These are phyloP conservation scores for Hippopotamus amphibius DNA, from an alignment of 2,113 vertebrate species.

Conservation along the genomic window DNA sequence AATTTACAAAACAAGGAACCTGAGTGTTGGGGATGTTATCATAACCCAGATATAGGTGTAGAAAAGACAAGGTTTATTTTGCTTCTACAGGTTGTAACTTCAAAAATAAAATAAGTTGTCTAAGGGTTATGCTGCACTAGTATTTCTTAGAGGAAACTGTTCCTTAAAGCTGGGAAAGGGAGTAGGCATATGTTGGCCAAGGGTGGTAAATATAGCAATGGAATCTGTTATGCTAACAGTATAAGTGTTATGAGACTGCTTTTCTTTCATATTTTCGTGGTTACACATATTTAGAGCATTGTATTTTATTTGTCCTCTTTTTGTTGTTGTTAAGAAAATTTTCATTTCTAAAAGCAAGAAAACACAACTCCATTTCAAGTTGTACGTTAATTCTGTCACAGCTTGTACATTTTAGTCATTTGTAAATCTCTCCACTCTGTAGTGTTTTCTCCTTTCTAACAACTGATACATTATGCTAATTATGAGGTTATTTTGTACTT, in stretches of 20 bases:
- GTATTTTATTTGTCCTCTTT: slow-evolving; percentile 50
- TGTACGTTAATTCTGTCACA: slow-evolving; percentile 78
- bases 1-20: background rate
- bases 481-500: slow-evolving; percentile 80
- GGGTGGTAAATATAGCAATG: slow-evolving; percentile 83
- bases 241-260: slow-evolving; percentile 77
- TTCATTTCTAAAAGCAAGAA: slow-evolving; percentile 62
- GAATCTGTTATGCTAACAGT: slow-evolving; percentile 83
- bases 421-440: slow-evolving; percentile 85
- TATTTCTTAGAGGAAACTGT: slow-evolving; percentile 76
- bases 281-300: slow-evolving; percentile 81
- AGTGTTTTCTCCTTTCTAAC: slow-evolving; percentile 83
- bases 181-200: slow-evolving; percentile 83
- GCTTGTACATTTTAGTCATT: slow-evolving; percentile 83
- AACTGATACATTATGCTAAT: slow-evolving; percentile 67
- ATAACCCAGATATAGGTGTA: background rate
- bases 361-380: slow-evolving; percentile 64
- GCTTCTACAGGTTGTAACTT: slow-evolving; percentile 81
- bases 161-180: slow-evolving; percentile 79
- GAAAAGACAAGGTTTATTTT: background rate
- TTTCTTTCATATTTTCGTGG: slow-evolving; percentile 77
- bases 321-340: slow-evolving; percentile 66
- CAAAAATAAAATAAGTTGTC: slow-evolving; percentile 77
- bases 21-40: background rate
- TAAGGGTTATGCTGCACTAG: slow-evolving; percentile 81